A percentile compares a stretch with the other conserved stretches of the same genome.
These are phyloP conservation scores for Phortica magna DNA, from an alignment of 2,888 invertebrate species.

Conservation along the genomic window DNA sequence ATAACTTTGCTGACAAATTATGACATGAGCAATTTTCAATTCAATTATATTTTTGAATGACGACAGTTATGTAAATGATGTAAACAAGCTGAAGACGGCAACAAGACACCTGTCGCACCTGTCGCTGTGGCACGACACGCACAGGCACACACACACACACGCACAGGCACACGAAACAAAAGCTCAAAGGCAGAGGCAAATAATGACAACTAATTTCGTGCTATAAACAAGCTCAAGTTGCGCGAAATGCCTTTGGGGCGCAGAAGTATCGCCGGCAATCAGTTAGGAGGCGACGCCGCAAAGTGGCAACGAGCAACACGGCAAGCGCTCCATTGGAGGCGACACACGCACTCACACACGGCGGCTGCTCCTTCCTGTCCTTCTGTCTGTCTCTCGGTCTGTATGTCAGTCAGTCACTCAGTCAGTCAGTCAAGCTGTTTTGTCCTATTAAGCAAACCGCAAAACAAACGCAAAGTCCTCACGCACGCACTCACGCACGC, in stretches of 20 bases:
- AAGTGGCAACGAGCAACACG: conserved; percentile 56
- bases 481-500: conserved; percentile 21
- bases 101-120: neutral
- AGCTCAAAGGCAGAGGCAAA: conserved; percentile 5
- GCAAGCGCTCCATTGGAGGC: conserved; percentile 32
- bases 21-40: conserved; percentile 41
- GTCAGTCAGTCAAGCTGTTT: conserved; percentile 48
- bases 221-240: conserved; percentile 17
- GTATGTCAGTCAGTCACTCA: neutral
- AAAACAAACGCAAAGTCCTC: conserved; percentile 27
- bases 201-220: conserved; percentile 21
- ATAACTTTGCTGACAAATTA: conserved; percentile 51
- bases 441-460: conserved; percentile 25
- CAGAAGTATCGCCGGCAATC: conserved; percentile 21
- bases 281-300: conserved; percentile 19
- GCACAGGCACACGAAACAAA: neutral
- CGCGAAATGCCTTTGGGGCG: neutral
- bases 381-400: too few species aligned
- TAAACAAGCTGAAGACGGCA: neutral
- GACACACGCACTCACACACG: too few species aligned
- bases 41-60: neutral
- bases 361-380: too few species aligned
- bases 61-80: conserved; percentile 2
- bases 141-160: too few species aligned
- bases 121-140: neutral